phyloP scores from a whole-genome alignment of 2,113 vertebrate genomes.

The Pelvicachromis taeniatus region DNA sequence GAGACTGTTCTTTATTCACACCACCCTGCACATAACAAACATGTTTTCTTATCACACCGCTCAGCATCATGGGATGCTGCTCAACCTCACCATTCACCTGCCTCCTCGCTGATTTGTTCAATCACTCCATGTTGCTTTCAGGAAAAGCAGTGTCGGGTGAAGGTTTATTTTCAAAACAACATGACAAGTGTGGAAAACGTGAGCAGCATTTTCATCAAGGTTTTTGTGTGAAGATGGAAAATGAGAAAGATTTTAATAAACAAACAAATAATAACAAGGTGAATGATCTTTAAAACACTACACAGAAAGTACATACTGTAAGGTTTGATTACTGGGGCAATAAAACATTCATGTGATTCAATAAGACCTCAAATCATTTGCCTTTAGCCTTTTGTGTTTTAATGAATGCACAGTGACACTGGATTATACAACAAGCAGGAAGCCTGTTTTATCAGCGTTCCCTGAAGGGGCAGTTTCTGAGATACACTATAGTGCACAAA shows the following conservation, averaged over 20 bases:
- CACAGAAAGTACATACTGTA: not conserved
- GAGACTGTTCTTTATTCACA: not conserved
- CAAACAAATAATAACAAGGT: not conserved
- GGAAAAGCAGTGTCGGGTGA: not conserved
- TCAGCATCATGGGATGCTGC: not conserved
- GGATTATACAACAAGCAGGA: not conserved
- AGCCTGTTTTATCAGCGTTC: not conserved
- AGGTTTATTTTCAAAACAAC: not conserved
- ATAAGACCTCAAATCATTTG: not conserved
- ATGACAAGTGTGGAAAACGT: not conserved
- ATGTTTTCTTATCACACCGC: not conserved
- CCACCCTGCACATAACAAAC: not conserved
- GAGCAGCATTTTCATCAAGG: not conserved
- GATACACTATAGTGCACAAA: not conserved
- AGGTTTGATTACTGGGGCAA: not conserved
- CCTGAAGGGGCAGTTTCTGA: not conserved
- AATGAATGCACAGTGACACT: not conserved
- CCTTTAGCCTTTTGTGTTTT: not conserved
- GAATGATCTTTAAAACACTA: not conserved
- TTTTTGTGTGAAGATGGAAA: not conserved
- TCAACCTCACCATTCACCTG: not conserved
- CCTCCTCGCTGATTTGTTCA: not conserved
- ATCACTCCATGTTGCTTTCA: not conserved
- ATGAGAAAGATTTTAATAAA: not conserved
- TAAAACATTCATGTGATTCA: not conserved